phyloP scores from a whole-genome alignment of 2,797 vertebrate species.

The Fistularia tabacaria region DNA sequence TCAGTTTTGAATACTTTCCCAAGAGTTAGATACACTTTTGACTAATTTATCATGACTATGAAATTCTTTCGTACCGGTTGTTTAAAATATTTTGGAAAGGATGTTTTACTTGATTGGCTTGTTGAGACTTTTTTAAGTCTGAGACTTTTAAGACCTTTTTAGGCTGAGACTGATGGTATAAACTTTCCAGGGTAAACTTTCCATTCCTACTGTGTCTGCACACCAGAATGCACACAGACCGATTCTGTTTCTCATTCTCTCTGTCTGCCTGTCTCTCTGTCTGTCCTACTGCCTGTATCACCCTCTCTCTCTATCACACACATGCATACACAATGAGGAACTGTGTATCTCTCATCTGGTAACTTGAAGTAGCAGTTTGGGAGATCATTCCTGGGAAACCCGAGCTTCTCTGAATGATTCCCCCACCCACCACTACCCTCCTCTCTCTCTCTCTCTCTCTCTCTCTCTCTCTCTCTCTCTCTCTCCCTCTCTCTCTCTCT shows the following conservation, averaged over 20 bases:
- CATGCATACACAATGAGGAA: conserved; percentile 30
- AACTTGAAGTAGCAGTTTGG: conserved; percentile 38
- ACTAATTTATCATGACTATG: conserved; percentile 6
- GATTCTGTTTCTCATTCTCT: too few species aligned
- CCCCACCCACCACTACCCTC: background rate
- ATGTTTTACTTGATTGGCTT: conserved; percentile 1
- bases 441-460: background rate
- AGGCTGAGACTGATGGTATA: conserved; percentile 14
- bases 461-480: background rate
- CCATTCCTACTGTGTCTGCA: conserved; percentile 28
- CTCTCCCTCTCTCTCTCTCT: too few species aligned
- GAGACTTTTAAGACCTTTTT: conserved; percentile 15
- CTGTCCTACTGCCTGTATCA: too few species aligned
- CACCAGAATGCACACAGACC: conserved; percentile 4
- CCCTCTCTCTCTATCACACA: too few species aligned
- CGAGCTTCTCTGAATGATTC: conserved; percentile 25
- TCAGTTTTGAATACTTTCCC: too few species aligned
- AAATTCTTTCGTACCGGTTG: conserved; percentile 5
- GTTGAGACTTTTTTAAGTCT: conserved; percentile 6
- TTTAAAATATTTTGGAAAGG: conserved; percentile 1
- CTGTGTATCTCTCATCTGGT: conserved; percentile 62
- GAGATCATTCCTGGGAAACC: conserved; percentile 62
- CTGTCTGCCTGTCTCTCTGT: too few species aligned
- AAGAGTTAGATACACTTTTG: background rate
- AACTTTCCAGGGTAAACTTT: conserved; percentile 42